phyloP scores from a whole-genome alignment of 2,113 vertebrate genomes.

The Lethenteron reissneri region DNA sequence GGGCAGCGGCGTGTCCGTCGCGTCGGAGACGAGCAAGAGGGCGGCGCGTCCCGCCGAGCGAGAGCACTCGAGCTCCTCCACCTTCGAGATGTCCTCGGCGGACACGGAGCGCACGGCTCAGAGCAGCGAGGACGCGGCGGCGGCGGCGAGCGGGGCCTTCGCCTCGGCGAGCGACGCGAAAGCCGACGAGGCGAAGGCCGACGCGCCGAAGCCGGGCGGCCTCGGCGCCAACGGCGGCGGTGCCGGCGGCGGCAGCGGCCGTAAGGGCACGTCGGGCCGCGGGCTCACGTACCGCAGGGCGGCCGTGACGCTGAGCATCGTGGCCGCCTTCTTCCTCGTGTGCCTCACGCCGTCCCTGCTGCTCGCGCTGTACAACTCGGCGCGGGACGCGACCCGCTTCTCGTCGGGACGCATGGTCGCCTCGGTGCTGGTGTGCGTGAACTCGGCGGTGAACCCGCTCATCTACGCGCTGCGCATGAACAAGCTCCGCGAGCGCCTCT shows the following conservation, averaged over 20 bases:
- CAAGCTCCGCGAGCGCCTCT: constrained; percentile 1
- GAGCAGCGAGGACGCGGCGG: not conserved
- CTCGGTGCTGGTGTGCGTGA: constrained; percentile 4
- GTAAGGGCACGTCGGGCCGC: not conserved
- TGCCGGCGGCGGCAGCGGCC: not conserved
- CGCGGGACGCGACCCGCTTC: not conserved
- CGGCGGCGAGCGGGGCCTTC: not conserved
- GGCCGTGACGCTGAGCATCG: constrained; percentile 2
- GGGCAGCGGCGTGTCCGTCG: not conserved
- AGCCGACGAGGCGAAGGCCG: not conserved
- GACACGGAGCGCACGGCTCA: not conserved
- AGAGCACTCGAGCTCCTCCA: constrained; percentile 4
- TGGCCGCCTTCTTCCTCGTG: constrained; percentile 5
- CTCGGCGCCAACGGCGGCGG: not conserved
- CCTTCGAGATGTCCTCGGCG: constrained; percentile 5
- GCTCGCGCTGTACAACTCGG: constrained; percentile 1
- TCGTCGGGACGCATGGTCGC: constrained; percentile 2
- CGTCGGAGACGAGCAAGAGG: not conserved
- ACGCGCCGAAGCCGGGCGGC: not conserved
- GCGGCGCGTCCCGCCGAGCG: no score
- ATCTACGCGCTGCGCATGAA: constrained; percentile 5
- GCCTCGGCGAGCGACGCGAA: not conserved
- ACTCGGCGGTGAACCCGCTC: constrained; percentile 4
- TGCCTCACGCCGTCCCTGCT: constrained; percentile 2
- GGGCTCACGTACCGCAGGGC: not conserved